Evolutionary conservation across 1,140 invertebrate genomes (phyloP).

Genomic region (Tyrophagus putrescentiae): DNA sequence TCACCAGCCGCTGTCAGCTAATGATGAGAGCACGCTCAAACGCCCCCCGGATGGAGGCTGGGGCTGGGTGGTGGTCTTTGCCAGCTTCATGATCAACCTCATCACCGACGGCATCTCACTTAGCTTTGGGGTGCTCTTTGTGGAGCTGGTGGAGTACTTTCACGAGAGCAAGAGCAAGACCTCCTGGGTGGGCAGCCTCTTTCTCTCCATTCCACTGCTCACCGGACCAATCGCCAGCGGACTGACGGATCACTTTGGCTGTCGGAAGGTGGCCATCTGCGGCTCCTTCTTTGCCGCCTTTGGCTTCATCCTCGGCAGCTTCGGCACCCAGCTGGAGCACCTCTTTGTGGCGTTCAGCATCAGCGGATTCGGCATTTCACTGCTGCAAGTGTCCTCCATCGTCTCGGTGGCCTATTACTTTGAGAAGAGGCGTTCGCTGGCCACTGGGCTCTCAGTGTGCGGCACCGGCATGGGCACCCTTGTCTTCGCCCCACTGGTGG

Average conservation of each 20-base stretch:
- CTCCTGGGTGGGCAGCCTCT: constrained; percentile 50
- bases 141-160: constrained; percentile 72
- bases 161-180: constrained; percentile 62
- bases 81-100: constrained; percentile 73
- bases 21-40: background rate
- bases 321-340: constrained; percentile 30
- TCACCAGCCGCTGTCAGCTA: background rate
- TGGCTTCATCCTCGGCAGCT: constrained; percentile 65
- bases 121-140: constrained; percentile 75
- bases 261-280: constrained; percentile 54
- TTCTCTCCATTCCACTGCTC: constrained; percentile 74
- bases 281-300: constrained; percentile 57
- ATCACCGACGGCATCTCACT: constrained; percentile 90
- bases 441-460: constrained; percentile 80
- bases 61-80: constrained; percentile 60
- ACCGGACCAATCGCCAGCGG: constrained; percentile 76
- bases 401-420: constrained; percentile 94
- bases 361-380: constrained; percentile 37
- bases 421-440: constrained; percentile 73
- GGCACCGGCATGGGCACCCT: constrained; percentile 69
- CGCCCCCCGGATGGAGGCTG: constrained; percentile 40
- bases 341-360: constrained; percentile 37
- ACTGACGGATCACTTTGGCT: constrained; percentile 70
- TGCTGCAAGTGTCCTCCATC: constrained; percentile 57
- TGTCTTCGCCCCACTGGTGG: constrained; percentile 71